Base-by-base conservation (phyloP, 1,140 invertebrate genomes). In the Euwallacea similis region DNA sequence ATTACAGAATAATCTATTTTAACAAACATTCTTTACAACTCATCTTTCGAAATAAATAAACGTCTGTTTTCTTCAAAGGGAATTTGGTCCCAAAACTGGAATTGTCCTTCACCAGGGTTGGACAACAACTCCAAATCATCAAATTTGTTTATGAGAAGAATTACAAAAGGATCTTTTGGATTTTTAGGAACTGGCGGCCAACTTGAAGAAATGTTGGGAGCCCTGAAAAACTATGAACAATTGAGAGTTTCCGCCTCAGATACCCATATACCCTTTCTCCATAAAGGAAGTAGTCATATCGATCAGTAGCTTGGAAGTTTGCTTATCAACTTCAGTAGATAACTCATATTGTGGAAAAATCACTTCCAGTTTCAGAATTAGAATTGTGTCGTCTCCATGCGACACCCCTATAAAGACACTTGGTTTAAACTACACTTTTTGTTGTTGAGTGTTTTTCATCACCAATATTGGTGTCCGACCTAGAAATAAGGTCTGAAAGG, bases 311-410 rank as follows among this genome's bases (percentile, higher is more conserved):
- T 75, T 59, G 21, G 67, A 71, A 72, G 77, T 78, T 21, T 67
- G 13, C 43, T 60, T 60, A 56, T 78, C 77, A 33, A 70, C 46
- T 56, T 76, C 69, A n/a, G 72, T 78, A 41, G 71, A 73, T 4
- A 33, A 33, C 21, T 33, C 21, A 11, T 64, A 58, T 13, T 65
- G 74, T 13, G 78, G 68, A 21, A 78, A 41, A 4, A 4, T 4
- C 4, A 33, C 21, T 9, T 56, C 60, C 10, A 66, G 69, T 10
- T 69, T 74, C 9, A 78, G 56, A 42, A 77, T 65, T 64, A 78
- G 78, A 44, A 64, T 65, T 10, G 78, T 79, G 50, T 79, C 78
- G 13, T 79, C 78, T 0, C 66, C 77, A 72, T 79, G 78, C 4
- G 75, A 75, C 21, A 73, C 71, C 13, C 74, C 74, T 71, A 33